A percentile compares a stretch with the other conserved stretches of the same genome.
These are phyloP conservation scores for Dryomyza anilis DNA, from an alignment of 2,888 invertebrate species.

Conservation along the genomic window DNA sequence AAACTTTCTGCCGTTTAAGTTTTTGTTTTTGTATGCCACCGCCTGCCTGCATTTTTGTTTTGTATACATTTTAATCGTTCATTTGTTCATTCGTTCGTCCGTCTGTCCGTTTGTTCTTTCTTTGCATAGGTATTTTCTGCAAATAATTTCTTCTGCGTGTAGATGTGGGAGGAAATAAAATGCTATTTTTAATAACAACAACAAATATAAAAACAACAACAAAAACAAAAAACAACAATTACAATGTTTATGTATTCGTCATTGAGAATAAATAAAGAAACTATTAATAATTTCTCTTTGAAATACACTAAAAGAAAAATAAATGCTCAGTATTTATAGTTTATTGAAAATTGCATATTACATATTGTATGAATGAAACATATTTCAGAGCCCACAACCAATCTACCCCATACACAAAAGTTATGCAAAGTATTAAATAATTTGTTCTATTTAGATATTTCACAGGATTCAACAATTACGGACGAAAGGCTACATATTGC, in stretches of 20 bases:
- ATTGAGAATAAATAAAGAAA: slow-evolving; percentile 27
- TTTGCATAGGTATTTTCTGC: too few species aligned
- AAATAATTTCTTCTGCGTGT: slow-evolving; percentile 21
- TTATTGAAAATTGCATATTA: neutral
- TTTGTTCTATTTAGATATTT: slow-evolving; percentile 59
- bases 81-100: too few species aligned
- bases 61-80: too few species aligned
- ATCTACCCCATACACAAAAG: neutral
- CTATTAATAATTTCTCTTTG: slow-evolving; percentile 25
- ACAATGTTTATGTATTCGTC: slow-evolving; percentile 26
- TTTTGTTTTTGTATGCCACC: too few species aligned
- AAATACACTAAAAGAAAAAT: slow-evolving; percentile 20
- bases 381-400: neutral
- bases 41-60: too few species aligned
- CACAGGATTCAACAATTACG: slow-evolving; percentile 55
- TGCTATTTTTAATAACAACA: slow-evolving; percentile 24
- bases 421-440: neutral
- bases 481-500: slow-evolving; percentile 58
- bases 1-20: too few species aligned
- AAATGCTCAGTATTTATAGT: neutral
- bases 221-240: slow-evolving; percentile 24
- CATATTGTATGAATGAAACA: neutral
- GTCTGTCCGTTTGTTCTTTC: too few species aligned
- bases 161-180: slow-evolving; percentile 26
- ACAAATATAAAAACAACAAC: too few species aligned